Evolutionary conservation across 1,140 invertebrate genomes (phyloP).

Genomic region (Zaprionus nigranus): DNA sequence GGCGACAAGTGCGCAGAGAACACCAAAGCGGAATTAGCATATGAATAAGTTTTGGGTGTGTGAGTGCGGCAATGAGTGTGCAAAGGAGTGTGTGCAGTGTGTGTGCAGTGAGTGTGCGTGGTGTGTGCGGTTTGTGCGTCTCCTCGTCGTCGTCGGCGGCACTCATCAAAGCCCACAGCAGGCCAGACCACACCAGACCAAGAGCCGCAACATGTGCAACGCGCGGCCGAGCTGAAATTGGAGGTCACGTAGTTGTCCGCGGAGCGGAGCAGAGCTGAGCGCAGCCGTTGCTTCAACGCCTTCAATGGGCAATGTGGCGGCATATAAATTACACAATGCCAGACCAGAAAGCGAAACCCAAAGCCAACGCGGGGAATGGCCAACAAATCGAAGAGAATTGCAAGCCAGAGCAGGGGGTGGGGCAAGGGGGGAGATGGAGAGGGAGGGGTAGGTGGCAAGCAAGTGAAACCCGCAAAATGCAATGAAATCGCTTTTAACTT

Average conservation of each 20-base stretch:
- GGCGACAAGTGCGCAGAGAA: slow-evolving; percentile 59
- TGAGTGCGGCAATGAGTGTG: slow-evolving; percentile 20
- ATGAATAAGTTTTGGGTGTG: slow-evolving; percentile 66
- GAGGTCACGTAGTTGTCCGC: slow-evolving; percentile 79
- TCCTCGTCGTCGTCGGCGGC: slow-evolving; percentile 35
- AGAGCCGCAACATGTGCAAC: slow-evolving; percentile 68
- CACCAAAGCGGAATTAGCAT: slow-evolving; percentile 68
- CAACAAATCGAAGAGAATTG: slow-evolving; percentile 71
- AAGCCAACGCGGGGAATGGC: slow-evolving; percentile 30
- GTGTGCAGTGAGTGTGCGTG: slow-evolving; percentile 13
- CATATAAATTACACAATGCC: slow-evolving; percentile 81
- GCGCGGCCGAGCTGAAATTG: slow-evolving; percentile 68
- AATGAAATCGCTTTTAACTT: slow-evolving; percentile 82
- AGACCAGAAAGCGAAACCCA: slow-evolving; percentile 40
- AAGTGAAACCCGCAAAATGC: slow-evolving; percentile 80
- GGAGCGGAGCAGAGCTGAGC: slow-evolving; percentile 12
- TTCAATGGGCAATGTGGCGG: slow-evolving; percentile 61
- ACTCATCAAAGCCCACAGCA: slow-evolving; percentile 76
- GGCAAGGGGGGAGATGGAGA: not conserved
- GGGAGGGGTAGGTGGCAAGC: too few relatives aligned
- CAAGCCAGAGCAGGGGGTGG: slow-evolving; percentile 40
- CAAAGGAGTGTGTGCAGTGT: slow-evolving; percentile 2
- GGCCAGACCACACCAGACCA: slow-evolving; percentile 5
- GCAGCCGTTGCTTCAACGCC: slow-evolving; percentile 49
- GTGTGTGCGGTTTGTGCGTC: slow-evolving; percentile 50